Base-by-base conservation (phyloP, 2,113 vertebrate genomes). In the Solenodon paradoxus region DNA sequence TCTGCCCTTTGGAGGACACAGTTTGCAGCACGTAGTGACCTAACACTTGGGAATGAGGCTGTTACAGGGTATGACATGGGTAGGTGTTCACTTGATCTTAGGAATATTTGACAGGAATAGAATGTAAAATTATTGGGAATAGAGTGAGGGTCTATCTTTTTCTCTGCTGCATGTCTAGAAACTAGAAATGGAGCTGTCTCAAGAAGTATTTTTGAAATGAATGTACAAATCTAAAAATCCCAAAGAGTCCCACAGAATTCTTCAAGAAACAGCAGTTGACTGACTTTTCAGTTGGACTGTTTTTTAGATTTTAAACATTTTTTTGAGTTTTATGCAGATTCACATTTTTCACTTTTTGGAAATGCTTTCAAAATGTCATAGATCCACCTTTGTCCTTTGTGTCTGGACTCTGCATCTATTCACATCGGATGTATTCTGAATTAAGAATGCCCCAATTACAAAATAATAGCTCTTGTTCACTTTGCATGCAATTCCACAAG, bases 371-470 rank as follows among this genome's bases (percentile, higher is more conserved):
- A 71, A 53, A 64, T 42, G 64, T 53, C 24, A 5, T 47, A 53
- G 77, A 93, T 68, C 77, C 75, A n/a, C 42, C 90, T 84, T 77
- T 63, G 64, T 75, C 88, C 93, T 96, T 15, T 72, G 83, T 47
- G 69, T 51, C 55, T 95, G 7, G 55, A 95, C 49, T 30, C 74
- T 90, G 28, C 49, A 35, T 61, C 79, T 92, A 51, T 91, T 95
- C 86, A 59, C 10, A 86, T 81, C n/a, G 40, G 71, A 47, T 45
- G 66, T 55, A 69, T 77, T 93, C 71, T 32, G 92, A 92, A 59
- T 81, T 93, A 88, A 75, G 92, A 95, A 93, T 77, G 94, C 64
- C 94, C 92, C 92, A 93, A 87, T 96, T 96, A 96, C 80, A 89
- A 94, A 90, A 93, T 77, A 96, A 79, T 86, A 92, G 85, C 86